Base-by-base conservation (phyloP, 2,888 invertebrate species). In the Papilio protenor region DNA sequence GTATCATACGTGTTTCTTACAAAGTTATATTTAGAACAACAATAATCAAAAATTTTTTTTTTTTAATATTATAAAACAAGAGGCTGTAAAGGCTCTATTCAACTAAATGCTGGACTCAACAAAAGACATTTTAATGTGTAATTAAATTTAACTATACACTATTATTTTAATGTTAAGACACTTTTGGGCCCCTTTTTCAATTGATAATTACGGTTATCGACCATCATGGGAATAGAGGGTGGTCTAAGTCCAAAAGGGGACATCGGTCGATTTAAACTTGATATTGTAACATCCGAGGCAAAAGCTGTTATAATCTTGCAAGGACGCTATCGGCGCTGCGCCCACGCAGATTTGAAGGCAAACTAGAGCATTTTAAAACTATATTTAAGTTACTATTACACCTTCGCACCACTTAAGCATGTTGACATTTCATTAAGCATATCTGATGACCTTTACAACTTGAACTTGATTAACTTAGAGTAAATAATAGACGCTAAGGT, bases 321-420 rank as follows among this genome's bases (percentile, higher is more conserved):
- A 73, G 72, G 72, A 76, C 76, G 47, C 57, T 45, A 47, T 77
- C 76, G 80, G 80, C 73, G 84, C 72, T 64, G 82, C 80, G 82
- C 84, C 84, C 81, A 84, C 83, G 81, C 81, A 70, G 73, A 77
- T 73, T 79, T 73, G 81, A 83, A 83, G 83, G 83, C 77, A 79
- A 82, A 81, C 82, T 77, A 70, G 79, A 77, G 77, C 76, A 74
- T 77, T 77, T 70, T 72, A 72, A 77, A 74, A 55, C 47, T 66
- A 72, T 75, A 33, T 33, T 75, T 77, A 74, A 74, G n/a, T 64
- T 75, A 52, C 18, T 75, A 59, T 75, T 66, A 64, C 74, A 75
- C 45, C 47, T 33, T 71, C 71, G 59, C 75, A 75, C 49, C 40
- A 57, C 57, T 33, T 57, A 57, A 47, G 45, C 33, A 73, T 69